These are phyloP conservation scores for Cerastis rubricosa DNA, from an alignment of 2,888 invertebrate species.

Conservation along the genomic window DNA sequence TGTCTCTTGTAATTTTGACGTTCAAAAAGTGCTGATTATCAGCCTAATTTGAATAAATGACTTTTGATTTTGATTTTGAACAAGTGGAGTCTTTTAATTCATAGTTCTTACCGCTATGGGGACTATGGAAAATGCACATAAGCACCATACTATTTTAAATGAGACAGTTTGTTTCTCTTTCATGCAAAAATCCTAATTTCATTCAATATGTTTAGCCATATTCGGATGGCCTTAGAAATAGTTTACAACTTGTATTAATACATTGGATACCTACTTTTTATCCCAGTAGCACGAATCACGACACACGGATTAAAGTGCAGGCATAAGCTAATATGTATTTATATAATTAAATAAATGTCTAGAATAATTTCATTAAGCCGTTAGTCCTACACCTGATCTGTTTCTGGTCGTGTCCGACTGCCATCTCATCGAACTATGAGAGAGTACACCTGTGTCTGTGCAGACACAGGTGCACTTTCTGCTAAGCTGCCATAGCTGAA, in stretches of 20 bases:
- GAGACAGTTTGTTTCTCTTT: not conserved
- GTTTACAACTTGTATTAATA: not conserved
- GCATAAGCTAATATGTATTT: too few species aligned
- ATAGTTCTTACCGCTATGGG: not conserved
- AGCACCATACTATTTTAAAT: not conserved
- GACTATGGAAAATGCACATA: not conserved
- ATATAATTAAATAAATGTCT: not conserved
- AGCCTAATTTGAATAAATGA: too few species aligned
- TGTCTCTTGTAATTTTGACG: too few species aligned
- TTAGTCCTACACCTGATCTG: not conserved
- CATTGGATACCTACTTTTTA: not conserved
- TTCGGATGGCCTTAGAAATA: not conserved
- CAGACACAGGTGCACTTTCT: not conserved
- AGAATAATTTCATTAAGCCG: not conserved
- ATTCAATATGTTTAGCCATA: too few species aligned
- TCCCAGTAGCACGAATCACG: not conserved
- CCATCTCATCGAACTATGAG: not conserved
- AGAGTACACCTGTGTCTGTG: not conserved
- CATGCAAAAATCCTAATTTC: not conserved
- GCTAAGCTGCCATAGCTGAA: not conserved
- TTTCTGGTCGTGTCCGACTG: not conserved
- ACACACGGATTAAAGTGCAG: not conserved
- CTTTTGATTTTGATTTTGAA: too few species aligned
- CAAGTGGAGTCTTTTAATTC: not conserved
- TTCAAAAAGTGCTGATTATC: too few species aligned